Conservation (phyloP, 2,888 invertebrate genomes). For the Neoscelio sp. region DNA sequence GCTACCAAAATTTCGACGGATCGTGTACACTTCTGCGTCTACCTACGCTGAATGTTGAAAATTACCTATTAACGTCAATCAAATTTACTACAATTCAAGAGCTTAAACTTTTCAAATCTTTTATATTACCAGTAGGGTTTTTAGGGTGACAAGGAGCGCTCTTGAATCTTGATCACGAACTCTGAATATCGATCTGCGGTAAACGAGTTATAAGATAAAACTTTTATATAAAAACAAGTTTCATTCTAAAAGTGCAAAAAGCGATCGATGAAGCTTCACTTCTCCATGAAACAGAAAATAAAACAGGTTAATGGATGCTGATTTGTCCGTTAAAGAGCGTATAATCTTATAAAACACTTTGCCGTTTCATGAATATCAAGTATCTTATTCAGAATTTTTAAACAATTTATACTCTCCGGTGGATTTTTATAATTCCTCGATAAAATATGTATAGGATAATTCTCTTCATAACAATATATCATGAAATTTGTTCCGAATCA, state of each 20-base stretch:
- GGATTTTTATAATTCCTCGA: background rate
- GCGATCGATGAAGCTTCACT: constrained; percentile 14
- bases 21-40: background rate
- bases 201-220: constrained; percentile 54
- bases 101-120: constrained; percentile 33
- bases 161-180: constrained; percentile 53
- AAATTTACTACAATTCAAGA: constrained; percentile 34
- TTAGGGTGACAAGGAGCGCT: constrained; percentile 26
- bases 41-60: background rate
- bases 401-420: constrained; percentile 1
- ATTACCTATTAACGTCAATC: constrained; percentile 15
- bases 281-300: constrained; percentile 19
- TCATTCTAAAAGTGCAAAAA: constrained; percentile 17
- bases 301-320: constrained; percentile 35
- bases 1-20: too few relatives aligned
- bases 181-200: constrained; percentile 36
- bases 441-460: too few relatives aligned
- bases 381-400: constrained; percentile 6
- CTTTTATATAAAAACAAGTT: constrained; percentile 38
- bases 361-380: constrained; percentile 29
- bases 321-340: constrained; percentile 21
- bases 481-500: too few relatives aligned
- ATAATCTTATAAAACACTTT: constrained; percentile 18
- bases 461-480: too few relatives aligned
- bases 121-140: constrained; percentile 21